Evolutionary conservation across 2,888 invertebrate species (phyloP).

Genomic region (Operophtera brumata): DNA sequence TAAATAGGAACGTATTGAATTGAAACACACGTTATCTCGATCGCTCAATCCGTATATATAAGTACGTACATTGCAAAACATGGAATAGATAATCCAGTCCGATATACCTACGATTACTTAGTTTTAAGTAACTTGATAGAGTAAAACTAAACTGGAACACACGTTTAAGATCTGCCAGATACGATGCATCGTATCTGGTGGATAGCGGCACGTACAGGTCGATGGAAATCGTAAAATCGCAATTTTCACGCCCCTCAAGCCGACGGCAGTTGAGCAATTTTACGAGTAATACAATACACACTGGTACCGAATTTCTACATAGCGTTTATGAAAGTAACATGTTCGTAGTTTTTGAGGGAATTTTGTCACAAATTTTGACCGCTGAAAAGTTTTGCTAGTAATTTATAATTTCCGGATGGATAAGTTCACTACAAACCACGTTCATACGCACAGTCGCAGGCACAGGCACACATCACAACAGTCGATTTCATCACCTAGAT

Average conservation of each 20-base stretch:
- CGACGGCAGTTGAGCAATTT: constrained; percentile 23
- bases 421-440: too few relatives aligned
- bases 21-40: constrained; percentile 9
- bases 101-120: constrained; percentile 10
- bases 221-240: constrained; percentile 60
- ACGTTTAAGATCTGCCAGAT: constrained; percentile 13
- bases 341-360: constrained; percentile 6
- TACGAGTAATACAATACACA: background rate
- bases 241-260: constrained; percentile 46
- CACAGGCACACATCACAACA: too few relatives aligned
- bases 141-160: constrained; percentile 18
- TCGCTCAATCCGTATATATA: constrained; percentile 11
- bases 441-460: too few relatives aligned
- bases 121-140: constrained; percentile 5
- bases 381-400: too few relatives aligned
- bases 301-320: constrained; percentile 25
- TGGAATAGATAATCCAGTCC: constrained; percentile 11
- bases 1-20: constrained; percentile 3
- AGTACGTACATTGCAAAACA: constrained; percentile 23
- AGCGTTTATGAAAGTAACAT: constrained; percentile 18
- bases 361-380: constrained; percentile 13
- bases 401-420: too few relatives aligned
- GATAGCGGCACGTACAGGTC: constrained; percentile 22
- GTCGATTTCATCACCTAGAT: too few relatives aligned
- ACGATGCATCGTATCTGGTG: background rate